Evolutionary conservation across 2,888 invertebrate species (phyloP).

Genomic region (Eudasyphora cyanicolor): DNA sequence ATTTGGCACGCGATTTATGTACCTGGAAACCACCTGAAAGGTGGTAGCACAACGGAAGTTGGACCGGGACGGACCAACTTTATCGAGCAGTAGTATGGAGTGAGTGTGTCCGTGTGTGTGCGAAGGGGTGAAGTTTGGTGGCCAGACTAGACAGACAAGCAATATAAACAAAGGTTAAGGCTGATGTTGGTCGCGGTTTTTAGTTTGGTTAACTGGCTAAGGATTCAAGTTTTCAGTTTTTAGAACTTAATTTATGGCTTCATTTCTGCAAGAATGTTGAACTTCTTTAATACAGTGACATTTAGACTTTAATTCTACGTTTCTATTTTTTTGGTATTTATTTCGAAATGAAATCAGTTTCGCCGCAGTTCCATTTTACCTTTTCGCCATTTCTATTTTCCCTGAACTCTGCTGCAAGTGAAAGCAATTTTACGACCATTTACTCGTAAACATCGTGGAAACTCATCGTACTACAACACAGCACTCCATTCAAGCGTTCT

Average conservation of each 20-base stretch:
- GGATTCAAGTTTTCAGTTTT: neutral
- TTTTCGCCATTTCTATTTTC: neutral
- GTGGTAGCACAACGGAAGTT: constrained; percentile 3
- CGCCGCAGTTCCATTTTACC: neutral
- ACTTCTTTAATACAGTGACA: neutral
- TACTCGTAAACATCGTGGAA: constrained; percentile 48
- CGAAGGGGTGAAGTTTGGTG: too few species aligned
- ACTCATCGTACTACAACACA: neutral
- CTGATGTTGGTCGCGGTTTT: neutral
- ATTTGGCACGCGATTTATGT: constrained; percentile 49
- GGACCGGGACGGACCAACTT: neutral
- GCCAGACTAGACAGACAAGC: constrained; percentile 9
- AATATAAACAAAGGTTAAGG: constrained; percentile 18
- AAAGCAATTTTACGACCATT: constrained; percentile 63
- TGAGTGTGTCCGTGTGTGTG: neutral
- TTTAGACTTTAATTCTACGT: neutral
- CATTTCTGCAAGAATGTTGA: neutral
- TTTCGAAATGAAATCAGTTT: neutral
- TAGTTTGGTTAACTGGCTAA: neutral
- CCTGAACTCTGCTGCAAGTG: constrained; percentile 41
- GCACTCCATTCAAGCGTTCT: neutral
- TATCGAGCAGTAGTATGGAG: neutral
- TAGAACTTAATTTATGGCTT: neutral
- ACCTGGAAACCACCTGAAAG: constrained; percentile 14
- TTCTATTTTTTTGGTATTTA: neutral